A percentile compares a stretch with the other conserved stretches of the same genome.
phyloP scores from a whole-genome alignment of 2,113 vertebrate genomes.

The Pterocles burchelli region DNA sequence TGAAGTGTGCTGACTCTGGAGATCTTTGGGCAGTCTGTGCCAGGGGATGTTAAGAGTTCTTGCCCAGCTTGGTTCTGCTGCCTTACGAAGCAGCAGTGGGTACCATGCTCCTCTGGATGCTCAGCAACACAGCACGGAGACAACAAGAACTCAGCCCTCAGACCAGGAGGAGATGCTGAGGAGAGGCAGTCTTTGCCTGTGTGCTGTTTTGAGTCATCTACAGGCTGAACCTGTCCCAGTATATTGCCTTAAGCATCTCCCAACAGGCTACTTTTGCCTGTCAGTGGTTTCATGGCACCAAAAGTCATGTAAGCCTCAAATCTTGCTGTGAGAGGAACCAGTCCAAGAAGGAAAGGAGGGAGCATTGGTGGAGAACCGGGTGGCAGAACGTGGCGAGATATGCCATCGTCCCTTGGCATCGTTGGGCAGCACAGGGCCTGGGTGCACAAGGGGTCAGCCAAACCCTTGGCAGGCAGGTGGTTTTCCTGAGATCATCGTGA shows the following conservation, averaged over 20 bases:
- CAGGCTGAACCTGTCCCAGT: neutral
- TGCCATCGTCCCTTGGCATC: neutral
- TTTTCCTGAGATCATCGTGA: neutral
- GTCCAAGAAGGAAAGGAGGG: neutral
- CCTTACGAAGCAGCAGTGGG: neutral
- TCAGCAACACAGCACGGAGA: neutral
- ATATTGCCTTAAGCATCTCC: neutral
- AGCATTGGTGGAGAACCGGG: neutral
- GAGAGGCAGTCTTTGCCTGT: neutral
- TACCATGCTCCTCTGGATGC: neutral
- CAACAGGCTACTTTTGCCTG: neutral
- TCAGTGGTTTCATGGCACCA: neutral
- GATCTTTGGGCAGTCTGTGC: neutral
- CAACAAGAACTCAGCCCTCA: neutral
- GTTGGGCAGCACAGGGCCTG: neutral
- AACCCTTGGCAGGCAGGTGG: neutral
- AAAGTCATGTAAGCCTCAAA: neutral
- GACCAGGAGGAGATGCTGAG: neutral
- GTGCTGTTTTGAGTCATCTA: neutral
- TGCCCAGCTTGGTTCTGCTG: neutral
- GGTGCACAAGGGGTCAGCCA: neutral
- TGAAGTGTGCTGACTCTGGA: neutral
- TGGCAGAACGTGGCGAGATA: neutral
- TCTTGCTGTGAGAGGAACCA: neutral
- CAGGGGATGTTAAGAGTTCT: neutral